A percentile compares a stretch with the other conserved stretches of the same genome.
phyloP scores from a whole-genome alignment of 23 tunicate species.

The Oikopleura vanhoeffeni region DNA sequence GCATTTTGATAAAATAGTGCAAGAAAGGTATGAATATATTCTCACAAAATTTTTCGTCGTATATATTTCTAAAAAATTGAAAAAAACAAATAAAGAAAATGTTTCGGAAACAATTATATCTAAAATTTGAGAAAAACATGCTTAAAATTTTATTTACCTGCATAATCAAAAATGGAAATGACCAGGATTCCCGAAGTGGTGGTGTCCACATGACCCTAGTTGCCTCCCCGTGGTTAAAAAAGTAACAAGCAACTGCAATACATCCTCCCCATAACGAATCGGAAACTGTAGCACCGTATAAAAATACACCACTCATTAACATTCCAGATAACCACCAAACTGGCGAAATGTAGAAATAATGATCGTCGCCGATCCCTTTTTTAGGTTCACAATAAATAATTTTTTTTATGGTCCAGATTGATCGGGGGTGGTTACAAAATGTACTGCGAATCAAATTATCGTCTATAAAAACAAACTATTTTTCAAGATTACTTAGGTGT shows the following conservation, averaged over 20 bases:
- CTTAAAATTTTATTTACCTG: constrained; percentile 17
- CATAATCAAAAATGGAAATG: constrained; percentile 80
- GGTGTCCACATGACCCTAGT: constrained; percentile 99
- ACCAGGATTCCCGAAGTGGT: constrained; percentile 78
- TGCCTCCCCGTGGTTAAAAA: constrained; percentile 96
- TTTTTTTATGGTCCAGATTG: too few species aligned
- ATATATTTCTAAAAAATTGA: too few species aligned
- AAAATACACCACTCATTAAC: constrained; percentile 48
- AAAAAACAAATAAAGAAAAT: background rate
- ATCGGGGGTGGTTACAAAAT: too few species aligned
- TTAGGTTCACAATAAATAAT: constrained; percentile 53
- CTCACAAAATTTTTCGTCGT: too few species aligned
- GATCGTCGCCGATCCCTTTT: constrained; percentile 91
- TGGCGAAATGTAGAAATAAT: constrained; percentile 74
- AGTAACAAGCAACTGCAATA: constrained; percentile 45
- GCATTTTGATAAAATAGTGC: too few species aligned
- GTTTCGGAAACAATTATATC: background rate
- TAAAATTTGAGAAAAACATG: background rate
- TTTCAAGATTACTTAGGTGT: too few species aligned
- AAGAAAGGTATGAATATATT: too few species aligned
- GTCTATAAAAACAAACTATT: too few species aligned
- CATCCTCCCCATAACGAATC: constrained; percentile 20
- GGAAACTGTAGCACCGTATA: constrained; percentile 37
- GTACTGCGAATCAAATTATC: too few species aligned
- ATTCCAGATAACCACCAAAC: constrained; percentile 53